Percentiles rank a stretch among this genome's conserved stretches.
Conservation (phyloP, 2,888 invertebrate genomes). For the Sipha maydis region DNA sequence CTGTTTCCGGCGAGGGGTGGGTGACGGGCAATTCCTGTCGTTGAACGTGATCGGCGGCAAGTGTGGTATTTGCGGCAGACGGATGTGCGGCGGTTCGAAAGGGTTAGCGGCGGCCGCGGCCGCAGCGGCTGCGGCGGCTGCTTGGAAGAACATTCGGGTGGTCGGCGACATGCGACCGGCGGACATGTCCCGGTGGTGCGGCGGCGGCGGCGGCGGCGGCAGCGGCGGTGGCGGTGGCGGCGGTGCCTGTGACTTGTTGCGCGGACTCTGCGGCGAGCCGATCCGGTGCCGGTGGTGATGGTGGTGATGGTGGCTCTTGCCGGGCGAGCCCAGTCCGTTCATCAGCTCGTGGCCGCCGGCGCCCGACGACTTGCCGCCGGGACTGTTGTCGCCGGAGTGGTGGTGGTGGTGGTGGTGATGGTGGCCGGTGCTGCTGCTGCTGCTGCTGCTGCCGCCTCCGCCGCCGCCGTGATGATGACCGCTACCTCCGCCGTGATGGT, state of each 20-base stretch:
- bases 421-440: conserved; percentile 28
- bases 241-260: conserved; percentile 56
- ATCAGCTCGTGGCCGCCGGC: conserved; percentile 49
- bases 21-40: conserved; percentile 75
- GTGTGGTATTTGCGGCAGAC: conserved; percentile 68
- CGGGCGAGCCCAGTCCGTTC: conserved; percentile 42
- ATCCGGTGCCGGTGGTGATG: conserved; percentile 61
- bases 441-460: no score
- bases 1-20: conserved; percentile 83
- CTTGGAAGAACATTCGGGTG: conserved; percentile 59
- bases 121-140: conserved; percentile 52
- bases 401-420: conserved; percentile 7
- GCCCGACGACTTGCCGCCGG: conserved; percentile 34
- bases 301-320: conserved; percentile 42
- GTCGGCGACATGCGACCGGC: conserved; percentile 57
- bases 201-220: conserved; percentile 58
- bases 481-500: not conserved
- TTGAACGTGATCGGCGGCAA: conserved; percentile 70
- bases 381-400: conserved; percentile 17
- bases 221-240: conserved; percentile 56
- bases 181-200: conserved; percentile 60
- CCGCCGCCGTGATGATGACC: no score
- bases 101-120: conserved; percentile 63
- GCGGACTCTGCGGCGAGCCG: conserved; percentile 54
- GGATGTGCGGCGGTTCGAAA: conserved; percentile 68